These are phyloP conservation scores for Chionoecetes opilio DNA, from an alignment of 1,140 invertebrate genomes.

Conservation along the genomic window DNA sequence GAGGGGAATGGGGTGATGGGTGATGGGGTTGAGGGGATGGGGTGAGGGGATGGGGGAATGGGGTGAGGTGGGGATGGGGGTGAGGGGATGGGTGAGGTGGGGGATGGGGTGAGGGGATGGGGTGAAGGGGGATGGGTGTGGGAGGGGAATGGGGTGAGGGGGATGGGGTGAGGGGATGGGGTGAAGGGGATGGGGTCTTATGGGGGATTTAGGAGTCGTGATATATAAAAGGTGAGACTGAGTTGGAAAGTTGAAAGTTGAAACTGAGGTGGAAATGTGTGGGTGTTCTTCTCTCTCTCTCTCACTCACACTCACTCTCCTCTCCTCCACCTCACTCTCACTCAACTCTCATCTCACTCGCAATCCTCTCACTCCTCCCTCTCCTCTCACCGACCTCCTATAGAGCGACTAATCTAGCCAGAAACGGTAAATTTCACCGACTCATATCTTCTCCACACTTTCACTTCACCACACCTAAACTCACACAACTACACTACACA, in stretches of 20 bases:
- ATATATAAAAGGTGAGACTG: too few species aligned
- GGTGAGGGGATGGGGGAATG: neutral
- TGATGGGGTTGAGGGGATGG: neutral
- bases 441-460: too few species aligned
- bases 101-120: neutral
- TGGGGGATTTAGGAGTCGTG: too few species aligned
- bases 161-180: neutral
- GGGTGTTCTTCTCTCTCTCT: neutral
- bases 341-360: neutral
- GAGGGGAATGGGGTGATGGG: too few species aligned
- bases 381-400: too few species aligned
- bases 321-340: neutral
- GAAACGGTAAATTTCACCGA: too few species aligned
- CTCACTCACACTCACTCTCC: constrained; percentile 11
- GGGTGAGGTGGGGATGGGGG: neutral
- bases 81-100: neutral
- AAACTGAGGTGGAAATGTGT: too few species aligned
- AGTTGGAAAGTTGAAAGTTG: too few species aligned
- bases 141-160: neutral
- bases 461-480: too few species aligned
- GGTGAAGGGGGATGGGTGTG: neutral
- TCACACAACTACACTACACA: too few species aligned
- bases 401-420: too few species aligned
- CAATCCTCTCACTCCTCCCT: too few species aligned
- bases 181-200: neutral